Percentiles rank a stretch among this genome's conserved stretches.
Conservation (phyloP, 2,113 vertebrate genomes). For the Saguinus midas region DNA sequence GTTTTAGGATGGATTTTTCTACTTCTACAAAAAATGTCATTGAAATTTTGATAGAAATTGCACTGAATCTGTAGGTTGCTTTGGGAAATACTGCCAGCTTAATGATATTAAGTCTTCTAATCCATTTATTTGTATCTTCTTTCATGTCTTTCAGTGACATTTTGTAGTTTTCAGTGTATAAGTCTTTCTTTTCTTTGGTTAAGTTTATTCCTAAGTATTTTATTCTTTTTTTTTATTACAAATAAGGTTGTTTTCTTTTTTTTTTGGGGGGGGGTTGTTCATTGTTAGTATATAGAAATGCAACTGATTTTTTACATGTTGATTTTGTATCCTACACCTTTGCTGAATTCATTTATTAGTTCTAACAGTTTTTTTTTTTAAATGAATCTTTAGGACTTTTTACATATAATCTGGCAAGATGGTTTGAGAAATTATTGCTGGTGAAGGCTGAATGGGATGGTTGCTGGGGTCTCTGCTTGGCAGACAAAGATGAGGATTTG, state of each 20-base stretch:
- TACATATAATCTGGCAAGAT: not conserved
- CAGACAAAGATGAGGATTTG: not conserved
- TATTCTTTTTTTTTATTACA: not conserved
- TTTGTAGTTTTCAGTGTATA: slow-evolving; percentile 1
- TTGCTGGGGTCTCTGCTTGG: not conserved
- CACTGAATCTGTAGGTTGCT: not conserved
- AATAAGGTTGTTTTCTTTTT: not conserved
- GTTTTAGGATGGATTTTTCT: slow-evolving; percentile 9
- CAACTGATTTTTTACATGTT: not conserved
- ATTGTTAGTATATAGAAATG: not conserved
- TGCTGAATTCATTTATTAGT: slow-evolving; percentile 33
- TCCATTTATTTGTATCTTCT: not conserved
- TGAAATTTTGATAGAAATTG: slow-evolving; percentile 2
- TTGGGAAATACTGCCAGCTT: not conserved
- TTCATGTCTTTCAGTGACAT: not conserved
- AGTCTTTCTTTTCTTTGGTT: not conserved
- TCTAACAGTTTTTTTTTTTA: not conserved
- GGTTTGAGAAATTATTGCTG: not conserved
- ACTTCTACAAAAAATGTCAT: not conserved
- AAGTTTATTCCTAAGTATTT: not conserved
- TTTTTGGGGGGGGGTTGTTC: not conserved
- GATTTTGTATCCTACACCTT: not conserved
- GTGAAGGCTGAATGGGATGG: not conserved
- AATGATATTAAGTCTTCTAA: not conserved
- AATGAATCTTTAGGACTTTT: not conserved